phyloP scores from a whole-genome alignment of 1,140 invertebrate genomes.

The Ditylenchus dipsaci region DNA sequence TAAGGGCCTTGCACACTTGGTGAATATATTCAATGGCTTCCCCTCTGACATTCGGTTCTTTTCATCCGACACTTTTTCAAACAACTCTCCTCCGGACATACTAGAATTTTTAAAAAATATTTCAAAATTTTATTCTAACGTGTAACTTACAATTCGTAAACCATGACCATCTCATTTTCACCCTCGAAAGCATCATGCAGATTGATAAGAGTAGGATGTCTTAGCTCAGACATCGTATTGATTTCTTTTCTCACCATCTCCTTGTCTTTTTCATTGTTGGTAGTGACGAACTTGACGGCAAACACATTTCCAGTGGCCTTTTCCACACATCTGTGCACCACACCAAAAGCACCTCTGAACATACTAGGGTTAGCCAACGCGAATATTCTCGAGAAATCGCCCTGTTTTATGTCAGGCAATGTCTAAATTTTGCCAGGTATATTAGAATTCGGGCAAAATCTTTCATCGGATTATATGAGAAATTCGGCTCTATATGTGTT shows the following conservation, averaged over 20 bases:
- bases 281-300: conserved; percentile 97
- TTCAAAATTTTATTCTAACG: too few relatives aligned
- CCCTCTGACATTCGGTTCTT: conserved; percentile 96
- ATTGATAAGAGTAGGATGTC: conserved; percentile 94
- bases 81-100: conserved; percentile 91
- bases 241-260: conserved; percentile 95
- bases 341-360: conserved; percentile 83
- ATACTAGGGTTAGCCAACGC: too few relatives aligned
- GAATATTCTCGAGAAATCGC: too few relatives aligned
- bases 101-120: conserved; percentile 16
- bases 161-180: conserved; percentile 97
- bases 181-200: conserved; percentile 98
- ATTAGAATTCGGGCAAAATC: too few relatives aligned
- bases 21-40: conserved; percentile 98
- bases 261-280: conserved; percentile 92
- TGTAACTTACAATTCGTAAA: conserved; percentile 79
- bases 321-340: conserved; percentile 93
- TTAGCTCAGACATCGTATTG: conserved; percentile 86
- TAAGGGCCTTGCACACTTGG: conserved; percentile 94
- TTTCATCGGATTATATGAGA: too few relatives aligned
- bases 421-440: too few relatives aligned
- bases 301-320: conserved; percentile 90
- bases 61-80: conserved; percentile 94
- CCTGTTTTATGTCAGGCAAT: too few relatives aligned
- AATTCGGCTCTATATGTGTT: too few relatives aligned